A percentile compares a stretch with the other conserved stretches of the same genome.
These are phyloP conservation scores for Chiloscyllium punctatum DNA, from an alignment of 2,797 vertebrate genomes.

Conservation along the genomic window DNA sequence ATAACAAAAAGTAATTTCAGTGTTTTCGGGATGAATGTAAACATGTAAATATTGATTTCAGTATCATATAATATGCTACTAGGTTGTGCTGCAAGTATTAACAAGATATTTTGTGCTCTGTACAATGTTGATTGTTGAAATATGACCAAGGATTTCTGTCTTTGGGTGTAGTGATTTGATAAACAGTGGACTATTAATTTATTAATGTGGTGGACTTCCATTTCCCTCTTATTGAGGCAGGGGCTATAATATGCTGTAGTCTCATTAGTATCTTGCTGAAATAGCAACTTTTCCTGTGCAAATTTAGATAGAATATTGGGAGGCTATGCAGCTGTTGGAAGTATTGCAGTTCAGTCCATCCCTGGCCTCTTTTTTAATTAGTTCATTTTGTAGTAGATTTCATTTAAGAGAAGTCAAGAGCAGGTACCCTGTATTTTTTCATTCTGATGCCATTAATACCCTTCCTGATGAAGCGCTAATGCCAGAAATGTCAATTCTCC, in stretches of 20 bases:
- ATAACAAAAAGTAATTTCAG: neutral
- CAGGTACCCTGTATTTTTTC: neutral
- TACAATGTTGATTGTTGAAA: neutral
- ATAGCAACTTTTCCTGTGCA: neutral
- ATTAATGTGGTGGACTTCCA: neutral
- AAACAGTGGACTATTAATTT: neutral
- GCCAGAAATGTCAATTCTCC: too few relatives aligned
- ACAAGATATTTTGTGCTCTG: neutral
- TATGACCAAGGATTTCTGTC: neutral
- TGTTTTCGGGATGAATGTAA: neutral
- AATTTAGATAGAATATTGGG: neutral
- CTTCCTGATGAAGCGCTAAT: too few relatives aligned
- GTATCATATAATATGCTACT: neutral
- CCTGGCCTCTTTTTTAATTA: too few relatives aligned
- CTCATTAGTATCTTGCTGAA: neutral
- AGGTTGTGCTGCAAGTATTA: neutral
- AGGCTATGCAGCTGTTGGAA: neutral
- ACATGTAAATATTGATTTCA: neutral
- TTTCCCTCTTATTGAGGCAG: neutral
- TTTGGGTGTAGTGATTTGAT: neutral
- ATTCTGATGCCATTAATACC: neutral
- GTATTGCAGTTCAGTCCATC: neutral
- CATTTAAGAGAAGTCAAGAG: neutral
- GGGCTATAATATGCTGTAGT: neutral
- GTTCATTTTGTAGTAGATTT: neutral